These are phyloP conservation scores for Atta colombica DNA, from an alignment of 1,140 invertebrate species.

Conservation along the genomic window DNA sequence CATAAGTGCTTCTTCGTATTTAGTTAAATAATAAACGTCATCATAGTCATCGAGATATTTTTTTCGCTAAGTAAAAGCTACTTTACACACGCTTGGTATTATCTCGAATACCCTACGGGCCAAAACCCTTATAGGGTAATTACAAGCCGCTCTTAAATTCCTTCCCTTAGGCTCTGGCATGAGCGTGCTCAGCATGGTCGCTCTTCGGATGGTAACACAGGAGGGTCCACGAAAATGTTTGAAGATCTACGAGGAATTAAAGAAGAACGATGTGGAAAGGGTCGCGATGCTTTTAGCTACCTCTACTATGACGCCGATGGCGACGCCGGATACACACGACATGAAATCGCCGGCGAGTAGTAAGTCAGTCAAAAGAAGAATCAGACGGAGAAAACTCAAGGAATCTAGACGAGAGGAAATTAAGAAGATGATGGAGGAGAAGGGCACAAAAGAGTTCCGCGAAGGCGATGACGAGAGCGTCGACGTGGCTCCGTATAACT, in stretches of 20 bases:
- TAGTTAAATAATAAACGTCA: constrained; percentile 3
- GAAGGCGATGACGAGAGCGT: constrained; percentile 59
- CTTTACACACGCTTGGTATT: not conserved
- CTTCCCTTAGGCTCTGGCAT: constrained; percentile 90
- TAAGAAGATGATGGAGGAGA: not conserved
- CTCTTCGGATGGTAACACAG: constrained; percentile 92
- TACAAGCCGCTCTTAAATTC: constrained; percentile 50
- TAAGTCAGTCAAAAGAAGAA: constrained; percentile 76
- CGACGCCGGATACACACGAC: not conserved
- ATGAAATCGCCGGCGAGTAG: constrained; percentile 55
- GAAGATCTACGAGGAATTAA: constrained; percentile 83
- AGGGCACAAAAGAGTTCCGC: constrained; percentile 11
- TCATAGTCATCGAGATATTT: not conserved
- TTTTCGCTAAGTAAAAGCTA: constrained; percentile 1
- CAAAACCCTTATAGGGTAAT: constrained; percentile 30
- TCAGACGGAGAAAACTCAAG: constrained; percentile 75
- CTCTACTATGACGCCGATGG: not conserved
- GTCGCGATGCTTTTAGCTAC: not conserved
- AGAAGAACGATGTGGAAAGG: not conserved
- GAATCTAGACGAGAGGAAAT: constrained; percentile 80
- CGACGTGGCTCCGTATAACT: constrained; percentile 87
- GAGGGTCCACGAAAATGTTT: constrained; percentile 86
- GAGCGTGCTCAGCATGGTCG: constrained; percentile 92
- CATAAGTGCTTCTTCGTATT: too few species aligned
- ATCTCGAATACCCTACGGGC: not conserved